phyloP scores from a whole-genome alignment of 2,113 vertebrate genomes.

The Pituophis catenifer region DNA sequence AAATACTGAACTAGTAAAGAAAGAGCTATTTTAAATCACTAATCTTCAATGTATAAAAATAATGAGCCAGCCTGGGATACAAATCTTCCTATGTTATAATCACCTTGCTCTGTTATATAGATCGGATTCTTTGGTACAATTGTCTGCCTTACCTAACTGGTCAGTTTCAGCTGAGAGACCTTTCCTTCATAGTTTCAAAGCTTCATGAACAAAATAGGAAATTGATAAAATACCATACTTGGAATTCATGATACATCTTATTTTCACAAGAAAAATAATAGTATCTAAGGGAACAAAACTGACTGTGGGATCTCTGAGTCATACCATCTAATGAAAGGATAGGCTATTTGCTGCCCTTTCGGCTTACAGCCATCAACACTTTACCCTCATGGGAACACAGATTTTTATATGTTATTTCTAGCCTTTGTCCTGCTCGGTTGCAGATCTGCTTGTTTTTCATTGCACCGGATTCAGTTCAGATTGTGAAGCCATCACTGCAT shows the following conservation, averaged over 20 bases:
- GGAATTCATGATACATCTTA: neutral
- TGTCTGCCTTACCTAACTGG: neutral
- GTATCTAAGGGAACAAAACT: neutral
- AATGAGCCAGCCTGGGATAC: neutral
- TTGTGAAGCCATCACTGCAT: neutral
- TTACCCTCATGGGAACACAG: neutral
- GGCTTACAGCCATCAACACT: neutral
- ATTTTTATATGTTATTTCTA: neutral
- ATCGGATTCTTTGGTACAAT: neutral
- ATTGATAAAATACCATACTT: neutral
- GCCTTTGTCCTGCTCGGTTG: neutral
- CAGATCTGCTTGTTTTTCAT: neutral
- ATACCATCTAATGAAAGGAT: neutral
- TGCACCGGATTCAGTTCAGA: neutral
- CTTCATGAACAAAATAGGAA: neutral
- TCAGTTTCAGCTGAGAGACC: neutral
- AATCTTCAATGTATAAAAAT: neutral
- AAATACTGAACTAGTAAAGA: neutral
- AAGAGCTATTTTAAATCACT: neutral
- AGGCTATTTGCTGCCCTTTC: neutral
- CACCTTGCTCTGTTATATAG: neutral
- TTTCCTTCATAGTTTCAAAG: neutral
- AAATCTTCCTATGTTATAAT: neutral
- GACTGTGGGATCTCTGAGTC: neutral
- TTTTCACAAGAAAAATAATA: neutral